These are phyloP conservation scores for Trichomalopsis sarcophagae DNA, from an alignment of 1,140 invertebrate species.

Conservation along the genomic window DNA sequence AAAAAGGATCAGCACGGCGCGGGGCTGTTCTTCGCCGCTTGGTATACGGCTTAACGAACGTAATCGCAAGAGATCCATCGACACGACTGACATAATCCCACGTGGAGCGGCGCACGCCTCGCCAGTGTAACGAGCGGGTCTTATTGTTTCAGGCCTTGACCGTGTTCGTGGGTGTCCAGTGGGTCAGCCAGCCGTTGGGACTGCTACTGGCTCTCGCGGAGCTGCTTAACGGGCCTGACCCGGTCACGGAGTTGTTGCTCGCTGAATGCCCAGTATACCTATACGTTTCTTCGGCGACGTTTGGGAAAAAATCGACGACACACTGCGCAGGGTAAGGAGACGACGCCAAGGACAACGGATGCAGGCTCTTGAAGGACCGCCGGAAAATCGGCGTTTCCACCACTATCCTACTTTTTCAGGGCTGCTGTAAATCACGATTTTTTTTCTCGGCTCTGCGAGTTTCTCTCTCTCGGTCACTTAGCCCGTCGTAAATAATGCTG, in stretches of 20 bases:
- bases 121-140: neutral
- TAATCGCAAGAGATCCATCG: slow-evolving; percentile 22
- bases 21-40: neutral
- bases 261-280: neutral
- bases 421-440: slow-evolving; percentile 53
- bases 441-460: slow-evolving; percentile 16
- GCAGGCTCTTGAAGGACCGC: slow-evolving; percentile 12
- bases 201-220: slow-evolving; percentile 19
- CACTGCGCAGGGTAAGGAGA: neutral
- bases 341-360: neutral
- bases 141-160: slow-evolving; percentile 53
- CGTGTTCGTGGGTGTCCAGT: slow-evolving; percentile 57
- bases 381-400: slow-evolving; percentile 46
- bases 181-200: slow-evolving; percentile 53
- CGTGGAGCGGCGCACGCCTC: neutral
- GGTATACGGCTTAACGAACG: slow-evolving; percentile 25
- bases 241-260: neutral
- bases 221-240: neutral
- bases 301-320: neutral
- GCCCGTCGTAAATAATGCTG: slow-evolving; percentile 58
- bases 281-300: slow-evolving; percentile 26
- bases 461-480: slow-evolving; percentile 48
- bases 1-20: neutral
- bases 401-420: slow-evolving; percentile 21
- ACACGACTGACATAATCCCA: slow-evolving; percentile 42